Evolutionary conservation across 2,797 vertebrate genomes (phyloP).

Genomic region (Morelia viridis): DNA sequence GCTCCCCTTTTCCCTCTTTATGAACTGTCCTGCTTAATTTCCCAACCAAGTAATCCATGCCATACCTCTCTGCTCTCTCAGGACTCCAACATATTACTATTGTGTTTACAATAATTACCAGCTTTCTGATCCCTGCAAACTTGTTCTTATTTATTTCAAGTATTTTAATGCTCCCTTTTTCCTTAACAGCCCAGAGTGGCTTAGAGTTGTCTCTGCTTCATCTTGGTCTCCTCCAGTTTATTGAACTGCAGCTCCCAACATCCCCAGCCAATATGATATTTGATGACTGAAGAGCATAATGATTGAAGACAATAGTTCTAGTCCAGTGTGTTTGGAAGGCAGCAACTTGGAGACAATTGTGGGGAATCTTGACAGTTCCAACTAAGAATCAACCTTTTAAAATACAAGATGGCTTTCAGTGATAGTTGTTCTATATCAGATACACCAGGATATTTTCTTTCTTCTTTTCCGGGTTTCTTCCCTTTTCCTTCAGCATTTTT

Average conservation of each 20-base stretch:
- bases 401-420: neutral
- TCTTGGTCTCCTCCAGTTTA: neutral
- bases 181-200: neutral
- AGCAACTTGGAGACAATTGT: neutral
- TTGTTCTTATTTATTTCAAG: neutral
- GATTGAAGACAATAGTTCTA: neutral
- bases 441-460: neutral
- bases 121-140: neutral
- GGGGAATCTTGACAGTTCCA: neutral
- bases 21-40: too few relatives aligned
- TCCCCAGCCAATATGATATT: neutral
- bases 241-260: neutral
- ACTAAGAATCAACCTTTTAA: neutral
- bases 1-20: neutral
- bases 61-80: neutral
- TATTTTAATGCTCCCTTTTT: neutral
- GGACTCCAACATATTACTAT: neutral
- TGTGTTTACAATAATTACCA: neutral
- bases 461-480: neutral
- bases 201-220: neutral
- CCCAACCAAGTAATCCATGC: neutral
- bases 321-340: neutral
- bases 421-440: neutral
- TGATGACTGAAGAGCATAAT: neutral
- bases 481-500: neutral